Percentiles rank a stretch among this genome's conserved stretches.
phyloP scores from a whole-genome alignment of 2,797 vertebrate genomes.

The Micrastur ruficollis region DNA sequence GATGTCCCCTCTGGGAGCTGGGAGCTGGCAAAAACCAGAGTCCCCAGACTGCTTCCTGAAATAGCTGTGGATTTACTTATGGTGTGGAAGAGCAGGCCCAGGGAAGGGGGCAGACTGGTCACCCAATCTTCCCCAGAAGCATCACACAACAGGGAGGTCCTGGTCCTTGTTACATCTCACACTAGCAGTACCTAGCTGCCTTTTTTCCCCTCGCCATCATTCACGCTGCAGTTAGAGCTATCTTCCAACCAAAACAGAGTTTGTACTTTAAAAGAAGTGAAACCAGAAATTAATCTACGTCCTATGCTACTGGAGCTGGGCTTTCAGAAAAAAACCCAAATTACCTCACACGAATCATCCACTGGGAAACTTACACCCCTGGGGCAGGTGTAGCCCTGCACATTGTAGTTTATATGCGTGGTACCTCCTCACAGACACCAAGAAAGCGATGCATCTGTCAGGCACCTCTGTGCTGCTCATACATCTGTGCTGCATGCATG shows the following conservation, averaged over 20 bases:
- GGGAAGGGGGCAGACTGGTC: neutral
- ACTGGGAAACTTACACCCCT: neutral
- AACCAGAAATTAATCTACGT: neutral
- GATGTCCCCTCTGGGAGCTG: neutral
- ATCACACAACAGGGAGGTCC: neutral
- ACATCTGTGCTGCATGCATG: fast-evolving
- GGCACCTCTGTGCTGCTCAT: neutral
- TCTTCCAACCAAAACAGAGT: neutral
- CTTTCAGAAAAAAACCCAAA: neutral
- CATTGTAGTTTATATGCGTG: fast-evolving
- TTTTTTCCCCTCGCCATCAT: neutral
- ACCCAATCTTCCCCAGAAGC: neutral
- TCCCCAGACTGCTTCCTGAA: neutral
- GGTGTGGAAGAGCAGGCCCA: neutral
- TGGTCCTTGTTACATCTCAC: neutral
- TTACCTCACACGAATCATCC: fast-evolving
- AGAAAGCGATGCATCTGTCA: fast-evolving
- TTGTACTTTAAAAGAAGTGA: neutral
- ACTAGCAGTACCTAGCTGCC: neutral
- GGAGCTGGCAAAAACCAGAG: neutral
- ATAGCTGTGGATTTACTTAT: neutral
- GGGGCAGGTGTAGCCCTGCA: neutral
- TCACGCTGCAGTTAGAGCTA: neutral
- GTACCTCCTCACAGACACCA: fast-evolving
- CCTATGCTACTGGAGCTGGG: neutral